phyloP scores from a whole-genome alignment of 2,797 vertebrate genomes.

The Chiroxiphia lanceolata region DNA sequence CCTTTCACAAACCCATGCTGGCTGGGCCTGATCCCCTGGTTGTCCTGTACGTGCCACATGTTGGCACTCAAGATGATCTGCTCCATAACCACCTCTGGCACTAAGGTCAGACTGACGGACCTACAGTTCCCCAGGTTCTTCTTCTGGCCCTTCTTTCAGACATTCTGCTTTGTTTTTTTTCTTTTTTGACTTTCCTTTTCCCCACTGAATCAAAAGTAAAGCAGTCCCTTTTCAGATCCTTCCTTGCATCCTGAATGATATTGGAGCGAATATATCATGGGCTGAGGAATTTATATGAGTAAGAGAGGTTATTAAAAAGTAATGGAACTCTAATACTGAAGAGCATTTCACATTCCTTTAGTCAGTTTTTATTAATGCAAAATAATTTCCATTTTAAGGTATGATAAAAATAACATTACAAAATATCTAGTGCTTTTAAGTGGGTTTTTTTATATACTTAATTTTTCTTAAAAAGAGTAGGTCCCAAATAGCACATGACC shows the following conservation, averaged over 20 bases:
- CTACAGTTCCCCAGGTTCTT: neutral
- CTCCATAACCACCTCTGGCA: neutral
- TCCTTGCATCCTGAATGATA: neutral
- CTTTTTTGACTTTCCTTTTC: neutral
- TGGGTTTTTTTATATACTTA: neutral
- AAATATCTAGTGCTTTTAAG: neutral
- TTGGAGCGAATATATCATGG: neutral
- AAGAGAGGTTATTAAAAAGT: neutral
- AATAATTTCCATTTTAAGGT: conserved; percentile 3
- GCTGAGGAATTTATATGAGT: neutral
- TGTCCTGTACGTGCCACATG: neutral
- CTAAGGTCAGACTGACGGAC: neutral
- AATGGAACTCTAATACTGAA: conserved; percentile 11
- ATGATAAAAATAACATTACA: neutral
- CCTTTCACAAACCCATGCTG: neutral
- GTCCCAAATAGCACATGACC: conserved; percentile 27
- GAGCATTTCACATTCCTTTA: neutral
- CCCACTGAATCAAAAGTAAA: neutral
- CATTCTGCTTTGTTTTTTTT: neutral
- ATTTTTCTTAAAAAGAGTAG: conserved; percentile 11
- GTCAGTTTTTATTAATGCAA: conserved; percentile 19
- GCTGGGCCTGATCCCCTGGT: neutral
- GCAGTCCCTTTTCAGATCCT: neutral
- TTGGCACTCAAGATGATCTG: neutral
- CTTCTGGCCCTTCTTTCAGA: neutral